Evolutionary conservation across 2,113 vertebrate genomes (phyloP), one percentile per base, ranked within the genome.

Genomic region (Lepus timidus): DNA sequence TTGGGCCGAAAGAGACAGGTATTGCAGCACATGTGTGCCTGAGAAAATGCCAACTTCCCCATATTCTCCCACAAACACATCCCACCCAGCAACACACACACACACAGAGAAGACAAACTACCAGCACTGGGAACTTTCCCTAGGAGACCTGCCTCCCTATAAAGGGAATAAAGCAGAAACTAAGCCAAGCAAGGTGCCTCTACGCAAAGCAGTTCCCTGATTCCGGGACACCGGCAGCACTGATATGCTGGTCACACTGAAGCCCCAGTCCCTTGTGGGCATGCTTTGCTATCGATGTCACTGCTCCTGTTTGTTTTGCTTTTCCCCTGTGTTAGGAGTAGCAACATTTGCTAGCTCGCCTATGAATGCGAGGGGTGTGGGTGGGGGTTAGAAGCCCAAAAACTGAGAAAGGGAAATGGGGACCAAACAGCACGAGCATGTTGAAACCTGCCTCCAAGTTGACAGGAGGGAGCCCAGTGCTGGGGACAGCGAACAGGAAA

Each of bases 361-460:
- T 6, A 1, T 39, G 31, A 82, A 90, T 29, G n/a, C 31, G 51
- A 55, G 29, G 14, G 55, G 55, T 58, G 44, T 49, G 29, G 39
- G 55, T 25, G 19, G 49, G 6, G 29, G 61, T 73, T 9, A 76
- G 67, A 78, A 83, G 44, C 73, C 19, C 12, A 36, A 65, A 31
- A 52, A 39, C 22, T 1, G 14, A 49, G 80, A 61, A 31, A 2
- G 89, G 36, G 58, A n/a, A 70, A 80, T 6, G 6, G 52, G 86
- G 16, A n/a, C 36, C 65, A 29, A 61, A 65, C 62, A 44, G 33
- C 79, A 36, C 12, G 73, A 49, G 91, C 58, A 16, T 83, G 91
- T 61, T 92, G 85, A 55, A 90, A 86, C 58, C 93, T 85, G 93
- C 92, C 89, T 92, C 79, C 73, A 96, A 98, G 93, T 97, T 97